Evolutionary conservation across 2,888 invertebrate species (phyloP), one percentile per base, ranked within the genome.

Genomic region (Drosophila prolongata): DNA sequence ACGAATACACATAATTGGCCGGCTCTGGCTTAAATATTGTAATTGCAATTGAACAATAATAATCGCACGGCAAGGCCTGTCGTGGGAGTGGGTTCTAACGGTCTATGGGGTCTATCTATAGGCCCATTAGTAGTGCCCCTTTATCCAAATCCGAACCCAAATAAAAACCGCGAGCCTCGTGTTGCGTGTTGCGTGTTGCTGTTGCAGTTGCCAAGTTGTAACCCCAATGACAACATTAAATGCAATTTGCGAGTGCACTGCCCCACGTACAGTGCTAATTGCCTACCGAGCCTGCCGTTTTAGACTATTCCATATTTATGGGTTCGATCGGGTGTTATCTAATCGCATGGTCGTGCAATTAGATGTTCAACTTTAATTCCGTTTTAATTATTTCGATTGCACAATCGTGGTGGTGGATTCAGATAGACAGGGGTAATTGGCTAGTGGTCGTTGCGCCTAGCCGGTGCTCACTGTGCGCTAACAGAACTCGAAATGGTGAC

Each of bases 181-280:
- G 64, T 62, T 62, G 62, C 62, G 47, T 61, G 62, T 49, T 47
- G 35, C 35, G 61, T 58, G 58, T 37, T 37, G 55, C 35, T 19
- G 5, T 54, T 54, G 53, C 13, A 11, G 19, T 62, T 62, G 56
- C 19, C 1, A 11, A 24, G 42, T 54, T 54, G 47, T 35, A 61
- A 27, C 16, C 43, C 56, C 80, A 80, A 80, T 84, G 80, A 81
- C 85, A 81, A 64, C 69, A 47, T 67, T 67, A 79, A 81, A 77
- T 70, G 66, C 75, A 42, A 52, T 46, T 68, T 68, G 68, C 44
- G 42, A 68, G 50, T 57, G 50, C 62, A 62, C 37, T 49, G 68
- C 68, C 38, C 66, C 49, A 34, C 10, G 49, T 68, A 68, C 57
- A 68, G 67, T 68, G 67, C n/a, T 57, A 50, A 67, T 57, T 52